Evolutionary conservation across 2,797 vertebrate genomes (phyloP).

Genomic region (Adelosebastes latens): DNA sequence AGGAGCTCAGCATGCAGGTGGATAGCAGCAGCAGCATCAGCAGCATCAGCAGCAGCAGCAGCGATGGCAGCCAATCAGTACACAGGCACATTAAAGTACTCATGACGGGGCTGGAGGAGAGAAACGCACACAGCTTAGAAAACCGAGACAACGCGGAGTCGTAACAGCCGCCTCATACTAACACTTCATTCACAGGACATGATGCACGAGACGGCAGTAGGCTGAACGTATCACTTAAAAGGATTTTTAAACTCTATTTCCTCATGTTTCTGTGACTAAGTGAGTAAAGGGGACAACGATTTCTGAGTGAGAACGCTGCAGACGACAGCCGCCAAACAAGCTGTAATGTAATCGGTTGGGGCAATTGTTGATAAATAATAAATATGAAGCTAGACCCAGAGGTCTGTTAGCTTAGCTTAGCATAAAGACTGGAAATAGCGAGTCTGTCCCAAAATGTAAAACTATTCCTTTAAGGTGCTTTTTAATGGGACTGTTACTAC

Average conservation of each 20-base stretch:
- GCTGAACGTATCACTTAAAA: not conserved
- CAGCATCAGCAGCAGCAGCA: constrained; percentile 67
- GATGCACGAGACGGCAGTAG: constrained; percentile 36
- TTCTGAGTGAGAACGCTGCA: too few species aligned
- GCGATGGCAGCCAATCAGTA: constrained; percentile 91
- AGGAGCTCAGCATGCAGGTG: constrained; percentile 87
- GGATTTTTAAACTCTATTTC: too few species aligned
- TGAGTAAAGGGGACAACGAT: too few species aligned
- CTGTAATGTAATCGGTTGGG: too few species aligned
- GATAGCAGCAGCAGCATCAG: constrained; percentile 70
- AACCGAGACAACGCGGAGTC: constrained; percentile 50
- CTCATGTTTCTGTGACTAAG: not conserved
- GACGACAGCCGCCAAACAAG: too few species aligned
- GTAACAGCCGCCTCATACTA: constrained; percentile 4
- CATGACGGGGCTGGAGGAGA: constrained; percentile 95
- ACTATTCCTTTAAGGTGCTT: too few species aligned
- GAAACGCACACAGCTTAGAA: constrained; percentile 89
- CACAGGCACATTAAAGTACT: constrained; percentile 99
- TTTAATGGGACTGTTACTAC: too few species aligned
- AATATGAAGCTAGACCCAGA: too few species aligned
- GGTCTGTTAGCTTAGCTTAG: too few species aligned
- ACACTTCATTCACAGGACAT: constrained; percentile 38
- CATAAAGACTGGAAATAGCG: too few species aligned
- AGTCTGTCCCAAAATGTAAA: too few species aligned
- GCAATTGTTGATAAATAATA: too few species aligned